Base-by-base conservation (phyloP, 2,888 invertebrate genomes). In the Calliphora vomitoria region DNA sequence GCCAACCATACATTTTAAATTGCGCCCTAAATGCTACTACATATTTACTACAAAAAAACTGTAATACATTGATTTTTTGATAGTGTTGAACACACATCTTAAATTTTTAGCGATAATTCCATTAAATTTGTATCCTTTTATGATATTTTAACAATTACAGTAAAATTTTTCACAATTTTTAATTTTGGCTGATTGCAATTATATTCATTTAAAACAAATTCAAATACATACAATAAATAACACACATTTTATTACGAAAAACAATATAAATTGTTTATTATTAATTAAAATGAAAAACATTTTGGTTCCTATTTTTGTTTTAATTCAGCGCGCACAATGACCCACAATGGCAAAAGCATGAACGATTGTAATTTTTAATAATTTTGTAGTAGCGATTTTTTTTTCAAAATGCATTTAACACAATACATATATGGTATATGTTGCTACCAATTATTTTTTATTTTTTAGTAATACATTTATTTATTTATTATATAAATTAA, bases 211-310 rank as follows among this genome's bases (percentile, higher is more conserved):
- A 55, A 64, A n/a, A 6, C 8, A 58, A 35, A 58, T 60, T 35
- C 58, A 79, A 58, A 58, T 44, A 18, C 64, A 58, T 44, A 18
- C 64, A 8, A 55, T n/a, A 58, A 79, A 69, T 44, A 25, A 15
- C 20, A 20, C n/a, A 38, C 38, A 64, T 15, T 76, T n/a, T 35
- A 64, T 60, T 60, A 13, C 20, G 58, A 10, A 44, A 74, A 82
- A 72, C 11, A 31, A 72, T 62, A 72, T 47, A 35, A 81, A 81
- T 25, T 79, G 68, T 68, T 55, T 72, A 55, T 72, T 82, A 64
- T 82, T 74, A 82, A 82, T 74, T 82, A 68, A 72, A 72, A 60
- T 58, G 11, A 58, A 71, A 41, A 62, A 58, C n/a, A 58, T 55
- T 58, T 71, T 4, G 4, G 44, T 11, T 44, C 44, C 13, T 11